A percentile compares a stretch with the other conserved stretches of the same genome.
Evolutionary conservation across 1,140 invertebrate species (phyloP).

Genomic region (Anadara kagoshimensis): DNA sequence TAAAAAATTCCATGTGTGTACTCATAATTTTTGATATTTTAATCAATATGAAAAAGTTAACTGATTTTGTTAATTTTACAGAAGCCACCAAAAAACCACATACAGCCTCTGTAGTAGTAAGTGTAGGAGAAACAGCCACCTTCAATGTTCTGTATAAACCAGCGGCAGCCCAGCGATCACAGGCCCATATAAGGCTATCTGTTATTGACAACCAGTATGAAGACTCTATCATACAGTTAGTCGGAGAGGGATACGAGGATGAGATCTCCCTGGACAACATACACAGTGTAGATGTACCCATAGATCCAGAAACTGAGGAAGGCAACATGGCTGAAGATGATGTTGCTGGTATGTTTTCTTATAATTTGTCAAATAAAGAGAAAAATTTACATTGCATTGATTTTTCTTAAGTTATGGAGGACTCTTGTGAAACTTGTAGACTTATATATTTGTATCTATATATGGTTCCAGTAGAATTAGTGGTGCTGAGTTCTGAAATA

Average conservation of each 20-base stretch:
- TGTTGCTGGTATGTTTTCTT: slow-evolving; percentile 58
- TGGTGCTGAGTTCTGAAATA: no score
- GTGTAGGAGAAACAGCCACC: slow-evolving; percentile 61
- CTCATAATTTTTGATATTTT: no score
- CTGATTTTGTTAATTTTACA: slow-evolving; percentile 16
- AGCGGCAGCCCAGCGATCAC: slow-evolving; percentile 59
- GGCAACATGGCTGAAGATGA: slow-evolving; percentile 68
- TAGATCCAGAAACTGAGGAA: slow-evolving; percentile 59
- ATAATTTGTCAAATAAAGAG: no score
- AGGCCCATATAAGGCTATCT: slow-evolving; percentile 66
- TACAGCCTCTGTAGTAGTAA: slow-evolving; percentile 69
- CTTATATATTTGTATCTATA: no score
- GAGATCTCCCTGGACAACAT: slow-evolving; percentile 73
- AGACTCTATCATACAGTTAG: slow-evolving; percentile 70
- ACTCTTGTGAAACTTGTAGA: no score
- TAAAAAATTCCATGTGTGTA: no score
- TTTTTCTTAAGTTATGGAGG: no score
- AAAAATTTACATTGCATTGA: no score
- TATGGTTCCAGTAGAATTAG: no score
- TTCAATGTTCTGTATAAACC: slow-evolving; percentile 69
- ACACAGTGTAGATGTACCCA: slow-evolving; percentile 45
- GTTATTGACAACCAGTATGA: slow-evolving; percentile 75
- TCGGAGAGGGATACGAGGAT: slow-evolving; percentile 74
- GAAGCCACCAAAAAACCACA: slow-evolving; percentile 61
- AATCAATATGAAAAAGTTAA: background rate